Evolutionary conservation across 2,888 invertebrate species (phyloP).

Genomic region (Tryphoninae sp.): DNA sequence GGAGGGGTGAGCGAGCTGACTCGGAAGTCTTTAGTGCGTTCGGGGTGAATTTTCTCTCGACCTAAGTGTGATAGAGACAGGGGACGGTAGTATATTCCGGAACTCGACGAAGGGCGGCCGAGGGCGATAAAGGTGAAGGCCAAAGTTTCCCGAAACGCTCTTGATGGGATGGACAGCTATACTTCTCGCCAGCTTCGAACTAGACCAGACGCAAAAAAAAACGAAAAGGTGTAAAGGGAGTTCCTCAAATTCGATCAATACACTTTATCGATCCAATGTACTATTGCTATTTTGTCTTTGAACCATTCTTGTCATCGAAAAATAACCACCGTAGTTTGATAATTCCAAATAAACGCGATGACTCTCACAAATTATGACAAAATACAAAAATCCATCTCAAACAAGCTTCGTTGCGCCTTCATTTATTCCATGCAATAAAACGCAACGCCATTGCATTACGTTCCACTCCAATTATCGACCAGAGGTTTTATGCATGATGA

Average conservation of each 20-base stretch:
- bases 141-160: background rate
- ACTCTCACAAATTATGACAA: no score
- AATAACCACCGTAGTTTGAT: background rate
- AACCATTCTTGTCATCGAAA: background rate
- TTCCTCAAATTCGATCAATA: slow-evolving; percentile 14
- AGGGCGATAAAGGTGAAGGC: slow-evolving; percentile 7
- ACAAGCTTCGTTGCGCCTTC: no score
- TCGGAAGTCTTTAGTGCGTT: slow-evolving; percentile 7
- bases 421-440: no score
- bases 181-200: background rate
- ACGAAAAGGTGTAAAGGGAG: background rate
- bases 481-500: no score
- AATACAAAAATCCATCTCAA: no score
- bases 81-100: background rate
- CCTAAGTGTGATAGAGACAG: background rate
- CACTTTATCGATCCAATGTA: background rate
- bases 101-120: background rate
- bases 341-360: background rate
- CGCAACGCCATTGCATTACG: no score
- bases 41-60: background rate
- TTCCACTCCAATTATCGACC: no score
- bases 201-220: background rate
- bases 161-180: background rate
- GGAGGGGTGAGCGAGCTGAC: background rate
- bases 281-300: background rate